A percentile compares a stretch with the other conserved stretches of the same genome.
Evolutionary conservation across 2,797 vertebrate species (phyloP).

Genomic region (Poecilia velifera): DNA sequence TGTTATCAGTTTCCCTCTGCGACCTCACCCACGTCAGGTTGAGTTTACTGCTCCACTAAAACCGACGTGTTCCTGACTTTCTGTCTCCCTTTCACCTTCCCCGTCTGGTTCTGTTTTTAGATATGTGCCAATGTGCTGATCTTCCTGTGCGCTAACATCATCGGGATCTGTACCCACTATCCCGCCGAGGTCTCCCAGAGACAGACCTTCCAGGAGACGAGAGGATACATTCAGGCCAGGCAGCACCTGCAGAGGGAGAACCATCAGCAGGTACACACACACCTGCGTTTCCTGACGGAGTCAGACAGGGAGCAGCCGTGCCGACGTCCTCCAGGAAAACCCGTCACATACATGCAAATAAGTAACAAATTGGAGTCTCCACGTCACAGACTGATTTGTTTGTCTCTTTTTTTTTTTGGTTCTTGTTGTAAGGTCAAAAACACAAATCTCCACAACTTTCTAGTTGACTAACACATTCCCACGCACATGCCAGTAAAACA

Average conservation of each 20-base stretch:
- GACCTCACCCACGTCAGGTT: conserved; percentile 67
- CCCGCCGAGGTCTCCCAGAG: conserved; percentile 96
- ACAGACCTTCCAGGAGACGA: conserved; percentile 96
- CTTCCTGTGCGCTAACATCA: conserved; percentile 94
- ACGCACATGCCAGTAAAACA: conserved; percentile 65
- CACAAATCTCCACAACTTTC: conserved; percentile 47
- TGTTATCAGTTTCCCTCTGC: conserved; percentile 62
- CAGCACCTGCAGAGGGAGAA: conserved; percentile 95
- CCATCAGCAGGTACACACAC: conserved; percentile 89
- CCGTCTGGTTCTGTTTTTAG: conserved; percentile 69
- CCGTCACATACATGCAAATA: conserved; percentile 54
- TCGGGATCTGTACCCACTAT: conserved; percentile 97
- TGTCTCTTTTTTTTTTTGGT: conserved; percentile 52
- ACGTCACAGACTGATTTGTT: conserved; percentile 50
- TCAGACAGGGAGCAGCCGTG: conserved; percentile 2
- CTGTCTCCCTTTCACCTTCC: background rate
- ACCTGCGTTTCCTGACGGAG: conserved; percentile 29
- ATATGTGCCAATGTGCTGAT: conserved; percentile 91
- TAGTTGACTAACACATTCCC: conserved; percentile 74
- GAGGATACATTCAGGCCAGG: conserved; percentile 95
- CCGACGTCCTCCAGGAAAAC: conserved; percentile 13
- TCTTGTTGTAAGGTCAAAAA: conserved; percentile 49
- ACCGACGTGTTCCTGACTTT: conserved; percentile 28
- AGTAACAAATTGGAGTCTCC: conserved; percentile 56
- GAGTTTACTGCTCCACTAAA: conserved; percentile 50